Percentiles rank a stretch among this genome's conserved stretches.
phyloP scores from a whole-genome alignment of 2,113 vertebrate species.

The Deroptyus accipitrinus region DNA sequence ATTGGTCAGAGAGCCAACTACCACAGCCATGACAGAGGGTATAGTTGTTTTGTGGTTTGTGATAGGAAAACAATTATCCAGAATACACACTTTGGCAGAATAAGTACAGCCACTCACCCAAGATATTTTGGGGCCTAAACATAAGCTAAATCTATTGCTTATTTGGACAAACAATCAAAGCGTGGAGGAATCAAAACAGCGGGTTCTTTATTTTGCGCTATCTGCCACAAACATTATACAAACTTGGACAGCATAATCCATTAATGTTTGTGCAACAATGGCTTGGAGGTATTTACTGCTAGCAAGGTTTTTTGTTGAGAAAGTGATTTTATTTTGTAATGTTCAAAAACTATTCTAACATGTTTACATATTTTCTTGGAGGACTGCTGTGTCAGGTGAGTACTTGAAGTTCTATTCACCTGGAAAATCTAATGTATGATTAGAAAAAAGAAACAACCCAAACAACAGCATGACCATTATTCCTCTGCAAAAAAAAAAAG shows the following conservation, averaged over 20 bases:
- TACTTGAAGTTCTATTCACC: constrained; percentile 10
- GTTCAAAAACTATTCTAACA: constrained; percentile 1
- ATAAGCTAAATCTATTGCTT: background rate
- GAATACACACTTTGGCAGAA: background rate
- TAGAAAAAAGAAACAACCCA: background rate
- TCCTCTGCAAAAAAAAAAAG: constrained; percentile 23
- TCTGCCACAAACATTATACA: background rate
- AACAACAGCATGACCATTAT: background rate
- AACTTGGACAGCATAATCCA: background rate
- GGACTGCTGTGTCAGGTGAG: background rate
- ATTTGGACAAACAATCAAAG: background rate
- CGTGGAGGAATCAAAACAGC: background rate
- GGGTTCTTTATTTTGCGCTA: background rate
- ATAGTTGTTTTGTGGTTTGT: background rate
- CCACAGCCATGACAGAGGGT: background rate
- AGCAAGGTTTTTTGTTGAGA: background rate
- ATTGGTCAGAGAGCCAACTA: background rate
- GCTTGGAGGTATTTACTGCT: background rate
- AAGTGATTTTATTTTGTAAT: constrained; percentile 19
- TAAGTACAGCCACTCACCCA: background rate
- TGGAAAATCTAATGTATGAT: constrained; percentile 45
- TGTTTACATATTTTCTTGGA: background rate
- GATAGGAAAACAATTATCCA: background rate
- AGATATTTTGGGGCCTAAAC: background rate
- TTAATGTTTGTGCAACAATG: background rate